Conservation (phyloP, 2,113 vertebrate genomes). For the Brevimyrus niger region DNA sequence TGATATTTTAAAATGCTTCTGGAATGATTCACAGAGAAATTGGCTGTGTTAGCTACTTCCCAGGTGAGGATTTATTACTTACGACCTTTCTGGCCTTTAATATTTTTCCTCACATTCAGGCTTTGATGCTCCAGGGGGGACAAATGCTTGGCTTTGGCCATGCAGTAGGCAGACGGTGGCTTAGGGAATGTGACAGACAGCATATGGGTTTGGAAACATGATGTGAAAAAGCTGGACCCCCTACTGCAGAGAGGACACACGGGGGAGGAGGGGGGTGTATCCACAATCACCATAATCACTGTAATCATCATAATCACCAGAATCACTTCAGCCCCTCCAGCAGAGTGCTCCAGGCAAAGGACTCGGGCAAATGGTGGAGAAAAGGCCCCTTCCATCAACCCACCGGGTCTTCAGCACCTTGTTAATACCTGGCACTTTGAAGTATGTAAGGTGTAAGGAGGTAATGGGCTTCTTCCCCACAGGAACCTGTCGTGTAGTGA, state of each 20-base stretch:
- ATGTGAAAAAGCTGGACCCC: neutral
- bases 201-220: neutral
- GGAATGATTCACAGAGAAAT: neutral
- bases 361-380: neutral
- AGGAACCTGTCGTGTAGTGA: neutral
- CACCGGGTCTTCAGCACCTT: neutral
- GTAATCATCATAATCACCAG: conserved; percentile 1
- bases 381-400: neutral
- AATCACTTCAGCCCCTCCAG: neutral
- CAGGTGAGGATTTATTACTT: neutral
- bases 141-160: neutral
- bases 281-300: neutral
- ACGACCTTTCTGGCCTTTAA: neutral
- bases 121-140: neutral
- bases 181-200: neutral
- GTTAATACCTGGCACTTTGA: neutral
- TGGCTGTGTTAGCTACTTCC: neutral
- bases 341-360: neutral
- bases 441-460: neutral
- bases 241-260: neutral
- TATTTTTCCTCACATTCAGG: neutral
- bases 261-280: neutral
- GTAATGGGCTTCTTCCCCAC: neutral
- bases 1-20: neutral
- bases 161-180: neutral